Base-by-base conservation (phyloP, 2,797 vertebrate species). In the Enteromius treurensis region DNA sequence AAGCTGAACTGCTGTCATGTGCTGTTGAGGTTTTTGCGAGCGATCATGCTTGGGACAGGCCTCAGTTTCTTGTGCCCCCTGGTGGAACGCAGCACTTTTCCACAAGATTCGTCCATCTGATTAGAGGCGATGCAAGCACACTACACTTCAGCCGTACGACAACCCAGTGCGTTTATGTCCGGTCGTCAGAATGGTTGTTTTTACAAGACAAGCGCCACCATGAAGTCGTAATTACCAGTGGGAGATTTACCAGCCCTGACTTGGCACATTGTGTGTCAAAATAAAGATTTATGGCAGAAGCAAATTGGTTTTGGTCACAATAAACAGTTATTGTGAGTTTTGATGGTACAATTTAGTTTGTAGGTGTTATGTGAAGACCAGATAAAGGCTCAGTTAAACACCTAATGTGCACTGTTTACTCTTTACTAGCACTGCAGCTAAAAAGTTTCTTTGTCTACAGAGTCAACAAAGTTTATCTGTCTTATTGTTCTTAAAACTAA, bases 1-100 rank as follows among this genome's bases (percentile, higher is more conserved):
- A 77, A 23, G 49, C n/a, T 76, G 45, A 60, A 60, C 26, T 67
- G n/a, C 40, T 55, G 45, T 70, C 42, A 42, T 55, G 69, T 51
- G 34, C 34, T 67, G 34, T 49, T 67, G 55, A 42, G 60, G 71
- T n/a, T 76, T 81, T 55, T 42, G 8, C 17, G 42, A 53, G 49
- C 8, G 14, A 62, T 53, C 81, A n/a, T n/a, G 49, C 11, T 58
- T 77, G 37, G 19, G 64, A 77, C 34, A 17, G 70, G 45, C 10
- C 32, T 65, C 23, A 13, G 62, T 58, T 69, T 70, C 26, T 77
- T 78, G 75, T 60, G 74, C 81, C 75, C 65, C 29, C 81, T 83
- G 21, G 75, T 83, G 81, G 81, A 69, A 4, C 3, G 5, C 11
- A 19, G 15, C 65, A 29, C 40, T 69, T 42, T 40, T 68, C 62